Percentiles rank a stretch among this genome's conserved stretches.
These are phyloP conservation scores for pig (Sus scrofa) DNA, from an alignment of 2,113 vertebrate genomes.

Conservation along the genomic window DNA sequence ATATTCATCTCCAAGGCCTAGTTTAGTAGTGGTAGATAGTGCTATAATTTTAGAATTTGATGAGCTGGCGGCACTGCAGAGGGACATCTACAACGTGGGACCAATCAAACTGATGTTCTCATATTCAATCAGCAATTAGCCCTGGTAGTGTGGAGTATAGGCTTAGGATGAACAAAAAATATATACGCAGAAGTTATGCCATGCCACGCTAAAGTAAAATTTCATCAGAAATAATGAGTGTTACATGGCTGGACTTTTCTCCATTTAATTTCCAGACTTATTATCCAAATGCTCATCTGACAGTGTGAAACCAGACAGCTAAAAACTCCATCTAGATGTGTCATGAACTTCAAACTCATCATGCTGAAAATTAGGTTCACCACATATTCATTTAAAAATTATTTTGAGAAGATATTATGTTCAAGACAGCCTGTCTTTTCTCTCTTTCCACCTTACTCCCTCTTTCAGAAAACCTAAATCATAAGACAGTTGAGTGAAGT, in stretches of 20 bases:
- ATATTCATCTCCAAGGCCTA: background rate
- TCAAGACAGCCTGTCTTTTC: background rate
- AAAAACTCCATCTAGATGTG: background rate
- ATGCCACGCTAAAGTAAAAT: background rate
- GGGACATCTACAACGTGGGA: background rate
- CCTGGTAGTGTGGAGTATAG: background rate
- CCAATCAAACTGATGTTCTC: background rate
- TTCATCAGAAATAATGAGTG: background rate
- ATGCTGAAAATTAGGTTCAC: background rate
- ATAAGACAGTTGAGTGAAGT: background rate
- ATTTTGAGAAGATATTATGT: slow-evolving; percentile 22
- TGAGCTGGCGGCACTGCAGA: background rate
- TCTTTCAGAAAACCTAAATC: background rate
- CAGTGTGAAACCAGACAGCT: slow-evolving; percentile 22
- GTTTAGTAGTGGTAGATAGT: background rate
- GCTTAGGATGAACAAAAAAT: background rate
- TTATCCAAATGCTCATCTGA: slow-evolving; percentile 5
- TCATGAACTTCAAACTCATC: background rate
- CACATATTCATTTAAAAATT: background rate
- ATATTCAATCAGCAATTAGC: background rate
- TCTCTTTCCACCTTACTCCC: background rate
- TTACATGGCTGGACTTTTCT: background rate
- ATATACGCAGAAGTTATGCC: background rate
- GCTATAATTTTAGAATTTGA: background rate
- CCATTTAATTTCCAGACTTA: slow-evolving; percentile 5